Conservation (phyloP, 2,888 invertebrate species). For the Trachelus iudaicus region DNA sequence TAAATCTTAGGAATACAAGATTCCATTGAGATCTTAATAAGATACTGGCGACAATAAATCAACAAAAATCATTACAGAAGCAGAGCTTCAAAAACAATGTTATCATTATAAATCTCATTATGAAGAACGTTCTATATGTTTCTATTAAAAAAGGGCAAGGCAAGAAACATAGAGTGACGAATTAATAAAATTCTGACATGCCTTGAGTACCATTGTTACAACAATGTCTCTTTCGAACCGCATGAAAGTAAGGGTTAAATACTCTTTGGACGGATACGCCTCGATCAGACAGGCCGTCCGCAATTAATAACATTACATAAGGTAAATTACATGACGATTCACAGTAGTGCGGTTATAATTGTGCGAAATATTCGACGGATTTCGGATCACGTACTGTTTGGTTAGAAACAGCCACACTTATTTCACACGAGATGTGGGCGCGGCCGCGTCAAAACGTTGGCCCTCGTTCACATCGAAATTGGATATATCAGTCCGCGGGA, state of each 20-base stretch:
- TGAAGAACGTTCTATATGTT: not conserved
- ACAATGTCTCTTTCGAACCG: conserved; percentile 12
- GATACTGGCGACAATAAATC: too few species aligned
- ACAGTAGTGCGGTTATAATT: conserved; percentile 53
- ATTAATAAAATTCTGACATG: conserved; percentile 6
- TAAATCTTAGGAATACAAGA: too few species aligned
- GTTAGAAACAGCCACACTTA: conserved; percentile 42
- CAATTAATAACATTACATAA: conserved; percentile 50
- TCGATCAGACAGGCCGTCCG: not conserved
- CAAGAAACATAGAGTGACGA: not conserved
- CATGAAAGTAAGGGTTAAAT: not conserved
- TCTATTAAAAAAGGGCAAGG: not conserved
- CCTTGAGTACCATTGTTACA: conserved; percentile 21
- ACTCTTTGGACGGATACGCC: not conserved
- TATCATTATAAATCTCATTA: not conserved
- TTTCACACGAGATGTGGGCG: conserved; percentile 45
- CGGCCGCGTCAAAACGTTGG: conserved; percentile 41
- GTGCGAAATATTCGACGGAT: conserved; percentile 38
- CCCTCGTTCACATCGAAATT: conserved; percentile 52
- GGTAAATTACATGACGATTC: conserved; percentile 45
- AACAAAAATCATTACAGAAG: too few species aligned
- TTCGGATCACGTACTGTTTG: conserved; percentile 52
- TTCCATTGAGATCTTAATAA: too few species aligned
- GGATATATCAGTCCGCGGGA: conserved; percentile 49
- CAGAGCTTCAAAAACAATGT: too few species aligned